Percentiles rank a stretch among this genome's conserved stretches.
Evolutionary conservation across 2,888 invertebrate genomes (phyloP).

Genomic region (Caenorhabditis wallacei): DNA sequence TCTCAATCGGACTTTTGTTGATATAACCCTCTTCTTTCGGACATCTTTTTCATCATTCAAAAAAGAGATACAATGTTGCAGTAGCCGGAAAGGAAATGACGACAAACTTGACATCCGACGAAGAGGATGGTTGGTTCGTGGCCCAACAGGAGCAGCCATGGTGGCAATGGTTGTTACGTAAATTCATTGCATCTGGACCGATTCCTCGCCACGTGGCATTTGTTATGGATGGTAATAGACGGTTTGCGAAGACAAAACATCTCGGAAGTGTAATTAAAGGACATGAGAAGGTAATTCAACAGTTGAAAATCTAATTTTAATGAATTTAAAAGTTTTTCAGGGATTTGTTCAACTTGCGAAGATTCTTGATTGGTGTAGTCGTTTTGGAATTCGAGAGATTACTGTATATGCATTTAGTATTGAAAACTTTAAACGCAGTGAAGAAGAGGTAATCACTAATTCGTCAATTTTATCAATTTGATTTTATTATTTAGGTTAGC

Average conservation of each 20-base stretch:
- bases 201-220: slow-evolving; percentile 95
- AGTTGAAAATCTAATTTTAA: background rate
- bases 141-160: slow-evolving; percentile 33
- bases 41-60: background rate
- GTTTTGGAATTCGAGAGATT: slow-evolving; percentile 93
- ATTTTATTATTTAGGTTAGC: slow-evolving; percentile 89
- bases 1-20: background rate
- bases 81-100: slow-evolving; percentile 5
- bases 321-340: slow-evolving; percentile 21
- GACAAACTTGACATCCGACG: slow-evolving; percentile 27
- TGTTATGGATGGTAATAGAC: slow-evolving; percentile 98
- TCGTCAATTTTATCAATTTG: background rate
- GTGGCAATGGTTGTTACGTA: slow-evolving; percentile 48
- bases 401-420: slow-evolving; percentile 99
- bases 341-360: slow-evolving; percentile 84
- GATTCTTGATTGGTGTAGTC: slow-evolving; percentile 92
- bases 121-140: slow-evolving; percentile 58
- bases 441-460: slow-evolving; percentile 56
- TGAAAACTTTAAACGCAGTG: slow-evolving; percentile 94
- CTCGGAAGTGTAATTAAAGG: slow-evolving; percentile 89
- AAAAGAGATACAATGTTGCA: slow-evolving; percentile 2
- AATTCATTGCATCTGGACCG: slow-evolving; percentile 57
- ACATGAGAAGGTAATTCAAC: slow-evolving; percentile 86
- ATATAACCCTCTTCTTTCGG: slow-evolving; percentile 2
- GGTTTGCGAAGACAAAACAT: slow-evolving; percentile 91